A percentile compares a stretch with the other conserved stretches of the same genome.
Evolutionary conservation across 2,797 vertebrate genomes (phyloP).

Genomic region (Sebastes vulpes): DNA sequence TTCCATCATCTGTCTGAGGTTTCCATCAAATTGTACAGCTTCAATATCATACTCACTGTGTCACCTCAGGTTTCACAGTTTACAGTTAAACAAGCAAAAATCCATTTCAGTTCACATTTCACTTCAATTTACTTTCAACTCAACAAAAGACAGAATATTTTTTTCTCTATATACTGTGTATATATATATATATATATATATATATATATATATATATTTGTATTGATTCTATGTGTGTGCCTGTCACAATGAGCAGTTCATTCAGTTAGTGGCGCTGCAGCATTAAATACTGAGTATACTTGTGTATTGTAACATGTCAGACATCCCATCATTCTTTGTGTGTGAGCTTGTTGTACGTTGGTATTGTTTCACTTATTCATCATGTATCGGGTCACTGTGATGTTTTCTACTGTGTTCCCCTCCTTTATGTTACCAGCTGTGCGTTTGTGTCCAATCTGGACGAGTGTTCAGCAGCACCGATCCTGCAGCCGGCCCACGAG

Average conservation of each 20-base stretch:
- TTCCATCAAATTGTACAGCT: constrained; percentile 8
- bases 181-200: too few species aligned
- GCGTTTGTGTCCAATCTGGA: constrained; percentile 91
- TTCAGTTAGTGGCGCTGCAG: not conserved
- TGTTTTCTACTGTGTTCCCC: not conserved
- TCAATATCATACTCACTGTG: not conserved
- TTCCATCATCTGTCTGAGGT: constrained; percentile 3
- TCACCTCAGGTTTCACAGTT: not conserved
- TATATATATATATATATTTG: too few species aligned
- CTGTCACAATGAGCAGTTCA: not conserved
- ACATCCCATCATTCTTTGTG: not conserved
- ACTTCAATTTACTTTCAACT: not conserved
- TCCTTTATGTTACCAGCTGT: constrained; percentile 83
- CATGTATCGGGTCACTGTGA: not conserved
- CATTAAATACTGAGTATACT: not conserved
- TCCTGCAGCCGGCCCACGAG: constrained; percentile 65
- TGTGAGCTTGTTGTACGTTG: not conserved
- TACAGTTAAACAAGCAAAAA: constrained; percentile 3
- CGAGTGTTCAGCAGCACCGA: constrained; percentile 74
- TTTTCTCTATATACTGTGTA: too few species aligned
- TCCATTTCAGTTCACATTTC: not conserved
- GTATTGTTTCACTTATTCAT: not conserved
- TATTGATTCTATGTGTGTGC: too few species aligned
- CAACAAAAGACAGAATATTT: not conserved
- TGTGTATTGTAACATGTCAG: not conserved